phyloP scores from a whole-genome alignment of 2,888 invertebrate species.

The Cyclophora albipunctata region DNA sequence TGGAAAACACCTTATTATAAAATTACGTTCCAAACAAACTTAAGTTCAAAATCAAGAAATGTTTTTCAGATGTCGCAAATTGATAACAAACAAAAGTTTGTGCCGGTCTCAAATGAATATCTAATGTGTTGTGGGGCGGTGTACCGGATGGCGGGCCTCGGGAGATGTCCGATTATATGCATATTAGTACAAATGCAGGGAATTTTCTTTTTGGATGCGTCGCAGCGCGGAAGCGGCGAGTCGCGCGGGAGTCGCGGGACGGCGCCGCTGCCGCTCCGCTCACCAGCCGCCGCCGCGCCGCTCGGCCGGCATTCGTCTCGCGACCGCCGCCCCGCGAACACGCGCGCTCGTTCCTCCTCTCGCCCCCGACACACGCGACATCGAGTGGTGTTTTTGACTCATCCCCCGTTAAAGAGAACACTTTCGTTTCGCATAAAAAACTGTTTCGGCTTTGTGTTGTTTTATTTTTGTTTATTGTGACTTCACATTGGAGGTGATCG shows the following conservation, averaged over 20 bases:
- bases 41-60: too few species aligned
- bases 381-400: constrained; percentile 52
- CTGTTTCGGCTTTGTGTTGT: constrained; percentile 65
- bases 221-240: constrained; percentile 35
- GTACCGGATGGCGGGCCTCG: constrained; percentile 44
- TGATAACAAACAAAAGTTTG: too few species aligned
- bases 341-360: constrained; percentile 34
- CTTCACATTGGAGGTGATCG: constrained; percentile 62
- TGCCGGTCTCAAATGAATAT: constrained; percentile 11
- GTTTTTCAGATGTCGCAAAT: too few species aligned
- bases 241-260: constrained; percentile 16
- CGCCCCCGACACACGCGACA: constrained; percentile 45
- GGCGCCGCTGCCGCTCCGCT: constrained; percentile 6
- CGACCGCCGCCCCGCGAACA: constrained; percentile 49
- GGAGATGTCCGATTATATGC: constrained; percentile 53
- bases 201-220: constrained; percentile 42
- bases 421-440: constrained; percentile 43
- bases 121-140: constrained; percentile 12
- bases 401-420: constrained; percentile 39
- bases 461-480: constrained; percentile 54
- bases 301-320: constrained; percentile 46
- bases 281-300: constrained; percentile 1
- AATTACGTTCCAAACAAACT: too few species aligned
- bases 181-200: constrained; percentile 44
- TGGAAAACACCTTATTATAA: too few species aligned